Base-by-base conservation (phyloP, 2,888 invertebrate genomes). In the Lithophane ornitopus region DNA sequence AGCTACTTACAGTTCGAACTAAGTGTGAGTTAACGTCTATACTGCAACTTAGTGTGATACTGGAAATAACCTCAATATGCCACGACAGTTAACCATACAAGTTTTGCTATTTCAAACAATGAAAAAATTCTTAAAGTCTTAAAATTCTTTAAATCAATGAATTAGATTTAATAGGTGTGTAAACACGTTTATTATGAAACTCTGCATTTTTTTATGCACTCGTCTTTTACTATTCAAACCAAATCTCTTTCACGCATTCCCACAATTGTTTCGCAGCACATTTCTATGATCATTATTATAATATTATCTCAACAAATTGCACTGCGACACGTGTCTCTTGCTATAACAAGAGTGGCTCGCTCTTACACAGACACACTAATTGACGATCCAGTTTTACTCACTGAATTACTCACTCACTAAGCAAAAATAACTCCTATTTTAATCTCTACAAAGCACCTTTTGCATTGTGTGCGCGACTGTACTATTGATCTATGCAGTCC, bases 281-380 rank as follows among this genome's bases (percentile, higher is more conserved):
- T 71, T 74, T 70, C 70, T 76, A 71, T 62, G 65, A 63, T 84
- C 67, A 69, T 82, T 85, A 80, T 82, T 85, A 85, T 76, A 86
- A 81, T 82, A 87, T 87, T 84, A 81, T 88, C 82, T 84, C 63
- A 84, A 84, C 84, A 85, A 87, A 82, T 84, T 82, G 82, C 78
- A 78, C 69, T 58, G 69, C 76, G 81, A 82, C 89, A 88, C 89
- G 85, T 90, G 88, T 90, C 88, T 74, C 74, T 78, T 72, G 81
- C 85, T 78, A 85, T 86, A 88, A 88, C 88, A 82, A 88, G 88
- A 88, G 86, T 81, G 87, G 76, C 85, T 84, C 77, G 85, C 87
- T 89, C 89, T 89, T 89, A 89, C 89, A 90, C 89, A 87, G 87
- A 86, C 90, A 88, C 91, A 91, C 92, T 94, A 94, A 94, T 94